Evolutionary conservation across 2,113 vertebrate species (phyloP), one percentile per base, ranked within the genome.

Genomic region (Oostethus manadensis): DNA sequence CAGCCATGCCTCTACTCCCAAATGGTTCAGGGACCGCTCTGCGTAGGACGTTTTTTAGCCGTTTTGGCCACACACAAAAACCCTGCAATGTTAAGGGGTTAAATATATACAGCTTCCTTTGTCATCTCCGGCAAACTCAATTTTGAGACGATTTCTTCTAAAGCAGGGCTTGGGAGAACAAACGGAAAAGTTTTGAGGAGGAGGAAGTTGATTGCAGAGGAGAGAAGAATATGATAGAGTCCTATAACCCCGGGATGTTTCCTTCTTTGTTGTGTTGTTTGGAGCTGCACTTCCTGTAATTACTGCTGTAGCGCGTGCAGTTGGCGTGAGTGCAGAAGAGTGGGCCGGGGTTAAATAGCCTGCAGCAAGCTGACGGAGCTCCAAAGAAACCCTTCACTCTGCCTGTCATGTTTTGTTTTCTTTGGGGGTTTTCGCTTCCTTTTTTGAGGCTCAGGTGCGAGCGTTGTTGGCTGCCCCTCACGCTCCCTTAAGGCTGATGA

Each of bases 321-420:
- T 64, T 73, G 77, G 76, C 58, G 43, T 40, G 58, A 75, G 68
- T 44, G 56, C 62, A 70, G 60, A 63, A 66, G 66, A 81, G 83
- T 59, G 56, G 73, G 76, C 58, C 62, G 23, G 67, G 65, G 69
- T 83, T 72, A 67, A 71, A 82, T 62, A 70, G 82, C 80, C 84
- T 16, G 13, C 46, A 60, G 85, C 82, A 22, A 70, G 22, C 53
- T 22, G 59, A 59, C 69, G 18, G 60, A 61, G 66, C 68, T 61
- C 67, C 47, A 53, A 14, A 66, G 54, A 77, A 80, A 76, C 63
- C 78, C 74, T 77, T 70, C 70, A 59, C 75, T 73, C 69, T 56
- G 23, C 51, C 38, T 84, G 82, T 86, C 82, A 79, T 81, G 73
- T 86, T 86, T 83, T 77, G 65, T 84, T 79, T 80, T 71, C 66